Evolutionary conservation across 2,888 invertebrate species (phyloP).

Genomic region (Aromia moschata): DNA sequence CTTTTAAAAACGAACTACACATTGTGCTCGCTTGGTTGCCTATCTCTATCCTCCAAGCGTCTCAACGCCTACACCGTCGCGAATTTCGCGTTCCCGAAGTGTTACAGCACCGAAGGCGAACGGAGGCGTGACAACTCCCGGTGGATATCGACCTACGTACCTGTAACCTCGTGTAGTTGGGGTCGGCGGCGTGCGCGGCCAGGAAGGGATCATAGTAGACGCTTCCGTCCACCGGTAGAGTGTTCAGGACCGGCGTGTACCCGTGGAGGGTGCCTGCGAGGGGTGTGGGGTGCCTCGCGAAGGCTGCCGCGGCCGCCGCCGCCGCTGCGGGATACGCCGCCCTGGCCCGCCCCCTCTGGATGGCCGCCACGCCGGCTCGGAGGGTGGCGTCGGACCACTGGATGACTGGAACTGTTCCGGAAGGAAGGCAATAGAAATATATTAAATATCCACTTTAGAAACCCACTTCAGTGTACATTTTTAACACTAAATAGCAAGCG

Average conservation of each 20-base stretch:
- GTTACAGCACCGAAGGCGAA: too few relatives aligned
- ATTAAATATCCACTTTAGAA: too few relatives aligned
- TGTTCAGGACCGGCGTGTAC: slow-evolving; percentile 74
- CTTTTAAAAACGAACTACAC: too few relatives aligned
- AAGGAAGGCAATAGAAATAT: too few relatives aligned
- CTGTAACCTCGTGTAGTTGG: slow-evolving; percentile 86
- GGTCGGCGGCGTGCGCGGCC: slow-evolving; percentile 87
- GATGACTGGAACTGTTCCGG: slow-evolving; percentile 85
- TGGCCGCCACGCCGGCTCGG: slow-evolving; percentile 81
- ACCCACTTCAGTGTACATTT: too few relatives aligned
- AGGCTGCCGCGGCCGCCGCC: slow-evolving; percentile 78
- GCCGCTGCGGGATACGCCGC: slow-evolving; percentile 74
- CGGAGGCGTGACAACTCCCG: too few relatives aligned
- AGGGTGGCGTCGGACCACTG: slow-evolving; percentile 79
- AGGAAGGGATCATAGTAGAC: slow-evolving; percentile 97
- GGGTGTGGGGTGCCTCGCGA: slow-evolving; percentile 73
- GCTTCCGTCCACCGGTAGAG: slow-evolving; percentile 69
- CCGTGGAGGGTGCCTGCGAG: slow-evolving; percentile 80
- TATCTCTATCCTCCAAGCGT: too few relatives aligned
- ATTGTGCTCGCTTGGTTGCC: too few relatives aligned
- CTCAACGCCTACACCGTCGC: too few relatives aligned
- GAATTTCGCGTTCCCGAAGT: too few relatives aligned
- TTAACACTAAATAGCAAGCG: too few relatives aligned
- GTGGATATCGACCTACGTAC: slow-evolving; percentile 61
- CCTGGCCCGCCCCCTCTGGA: slow-evolving; percentile 79